A percentile compares a stretch with the other conserved stretches of the same genome.
Conservation (phyloP, 1,140 invertebrate species). For the Coenobita brevimanus region DNA sequence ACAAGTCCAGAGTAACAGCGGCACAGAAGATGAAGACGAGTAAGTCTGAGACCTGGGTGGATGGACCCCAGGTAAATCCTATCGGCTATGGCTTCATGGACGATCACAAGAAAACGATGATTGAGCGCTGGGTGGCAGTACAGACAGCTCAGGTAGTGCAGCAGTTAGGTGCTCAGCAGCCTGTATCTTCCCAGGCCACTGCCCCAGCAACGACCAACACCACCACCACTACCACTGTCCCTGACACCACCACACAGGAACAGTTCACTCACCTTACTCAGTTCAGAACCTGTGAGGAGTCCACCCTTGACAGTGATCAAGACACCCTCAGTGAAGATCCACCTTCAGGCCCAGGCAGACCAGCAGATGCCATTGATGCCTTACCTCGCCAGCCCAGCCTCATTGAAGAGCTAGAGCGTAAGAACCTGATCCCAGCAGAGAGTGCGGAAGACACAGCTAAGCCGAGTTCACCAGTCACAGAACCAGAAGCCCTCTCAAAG, state of each 20-base stretch:
- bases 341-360: constrained; percentile 42
- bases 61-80: constrained; percentile 80
- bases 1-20: constrained; percentile 75
- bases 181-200: constrained; percentile 28
- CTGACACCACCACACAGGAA: constrained; percentile 33
- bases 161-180: constrained; percentile 44
- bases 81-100: constrained; percentile 85
- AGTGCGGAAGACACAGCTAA: constrained; percentile 23
- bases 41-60: constrained; percentile 89
- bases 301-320: constrained; percentile 65
- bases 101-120: constrained; percentile 92
- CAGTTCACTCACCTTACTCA: constrained; percentile 66
- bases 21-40: constrained; percentile 65
- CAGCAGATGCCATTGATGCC: constrained; percentile 7
- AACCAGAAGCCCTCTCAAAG: constrained; percentile 46
- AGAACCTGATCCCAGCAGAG: constrained; percentile 66
- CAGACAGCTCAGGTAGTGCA: constrained; percentile 75
- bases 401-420: constrained; percentile 68
- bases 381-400: constrained; percentile 63
- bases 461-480: constrained; percentile 45
- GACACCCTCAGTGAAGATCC: constrained; percentile 69
- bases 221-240: constrained; percentile 29
- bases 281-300: constrained; percentile 67
- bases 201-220: constrained; percentile 29
- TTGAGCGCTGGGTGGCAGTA: constrained; percentile 93